Conservation (phyloP, 2,888 invertebrate genomes). For the Orthonevra nobilis region DNA sequence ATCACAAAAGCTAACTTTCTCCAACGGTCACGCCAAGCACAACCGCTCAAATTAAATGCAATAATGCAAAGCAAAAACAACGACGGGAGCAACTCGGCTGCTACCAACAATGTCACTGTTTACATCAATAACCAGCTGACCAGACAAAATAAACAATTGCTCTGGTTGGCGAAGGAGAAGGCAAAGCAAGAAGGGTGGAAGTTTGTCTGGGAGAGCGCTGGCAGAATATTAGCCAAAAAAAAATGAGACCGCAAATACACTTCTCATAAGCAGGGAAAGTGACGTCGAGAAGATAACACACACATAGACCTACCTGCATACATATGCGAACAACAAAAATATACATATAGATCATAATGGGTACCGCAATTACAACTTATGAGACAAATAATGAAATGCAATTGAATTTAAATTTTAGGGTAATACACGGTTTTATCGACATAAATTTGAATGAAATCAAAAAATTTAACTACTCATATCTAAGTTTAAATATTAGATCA, state of each 20-base stretch:
- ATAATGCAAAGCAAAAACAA: conserved; percentile 9
- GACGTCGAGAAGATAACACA: conserved; percentile 10
- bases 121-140: conserved; percentile 34
- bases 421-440: conserved; percentile 30
- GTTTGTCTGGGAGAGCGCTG: conserved; percentile 29
- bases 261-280: background rate
- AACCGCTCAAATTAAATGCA: conserved; percentile 3
- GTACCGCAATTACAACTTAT: background rate
- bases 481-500: conserved; percentile 16
- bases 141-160: conserved; percentile 4
- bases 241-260: conserved; percentile 1
- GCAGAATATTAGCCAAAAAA: conserved; percentile 14
- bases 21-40: background rate
- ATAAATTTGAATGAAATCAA: conserved; percentile 23
- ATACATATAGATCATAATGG: background rate
- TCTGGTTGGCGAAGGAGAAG: conserved; percentile 25
- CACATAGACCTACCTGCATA: background rate
- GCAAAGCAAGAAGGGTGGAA: conserved; percentile 26
- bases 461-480: background rate
- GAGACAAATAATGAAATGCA: background rate
- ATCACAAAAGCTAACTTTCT: background rate
- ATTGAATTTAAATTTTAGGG: conserved; percentile 20
- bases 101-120: background rate
- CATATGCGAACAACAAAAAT: conserved; percentile 1
- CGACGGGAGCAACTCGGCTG: background rate